Evolutionary conservation across 2,888 invertebrate species (phyloP).

Genomic region (Pristionchus entomophagus): DNA sequence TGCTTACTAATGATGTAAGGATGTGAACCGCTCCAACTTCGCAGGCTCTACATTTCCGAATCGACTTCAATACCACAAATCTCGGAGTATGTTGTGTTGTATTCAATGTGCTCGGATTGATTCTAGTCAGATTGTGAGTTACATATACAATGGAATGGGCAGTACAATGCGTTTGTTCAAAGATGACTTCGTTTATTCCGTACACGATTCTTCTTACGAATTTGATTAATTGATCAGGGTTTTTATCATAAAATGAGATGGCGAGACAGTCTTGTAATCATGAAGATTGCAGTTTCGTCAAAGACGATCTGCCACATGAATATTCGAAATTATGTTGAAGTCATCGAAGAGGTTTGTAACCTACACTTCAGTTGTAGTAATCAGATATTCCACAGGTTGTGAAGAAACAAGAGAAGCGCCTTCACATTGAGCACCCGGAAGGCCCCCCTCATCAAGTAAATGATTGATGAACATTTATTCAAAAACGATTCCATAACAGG

Average conservation of each 20-base stretch:
- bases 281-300: not conserved
- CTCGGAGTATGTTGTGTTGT: not conserved
- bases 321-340: not conserved
- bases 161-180: too few relatives aligned
- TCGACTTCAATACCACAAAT: not conserved
- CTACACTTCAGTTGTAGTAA: not conserved
- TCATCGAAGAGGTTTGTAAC: not conserved
- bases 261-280: too few relatives aligned
- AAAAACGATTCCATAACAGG: too few relatives aligned
- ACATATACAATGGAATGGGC: too few relatives aligned
- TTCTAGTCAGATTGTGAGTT: not conserved
- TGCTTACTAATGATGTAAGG: too few relatives aligned
- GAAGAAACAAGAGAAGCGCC: not conserved
- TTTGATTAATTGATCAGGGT: too few relatives aligned
- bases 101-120: not conserved
- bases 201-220: not conserved
- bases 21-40: too few relatives aligned
- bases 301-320: conserved; percentile 3
- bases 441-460: too few relatives aligned
- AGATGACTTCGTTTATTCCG: not conserved
- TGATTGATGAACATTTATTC: too few relatives aligned
- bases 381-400: not conserved
- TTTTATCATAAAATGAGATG: too few relatives aligned
- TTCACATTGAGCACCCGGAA: not conserved
- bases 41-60: not conserved